These are phyloP conservation scores for Heliconius nattereri DNA, from an alignment of 1,140 invertebrate species.

Conservation along the genomic window DNA sequence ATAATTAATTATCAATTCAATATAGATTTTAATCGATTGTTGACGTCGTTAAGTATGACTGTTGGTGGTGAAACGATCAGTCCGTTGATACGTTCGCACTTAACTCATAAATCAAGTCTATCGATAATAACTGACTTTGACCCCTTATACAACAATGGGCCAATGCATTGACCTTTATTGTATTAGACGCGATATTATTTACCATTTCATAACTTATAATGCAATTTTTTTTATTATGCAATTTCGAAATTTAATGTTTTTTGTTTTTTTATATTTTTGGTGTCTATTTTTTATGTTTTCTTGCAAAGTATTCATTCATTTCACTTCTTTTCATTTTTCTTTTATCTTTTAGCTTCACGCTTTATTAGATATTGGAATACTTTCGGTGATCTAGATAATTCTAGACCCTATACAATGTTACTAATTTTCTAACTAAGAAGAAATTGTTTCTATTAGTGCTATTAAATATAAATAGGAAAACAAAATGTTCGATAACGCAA, in stretches of 20 bases:
- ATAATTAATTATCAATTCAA: background rate
- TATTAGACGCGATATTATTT: background rate
- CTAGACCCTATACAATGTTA: no score
- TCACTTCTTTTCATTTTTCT: background rate
- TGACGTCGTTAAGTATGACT: background rate
- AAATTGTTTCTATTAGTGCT: no score
- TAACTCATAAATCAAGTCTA: slow-evolving; percentile 9
- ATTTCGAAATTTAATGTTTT: background rate
- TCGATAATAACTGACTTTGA: slow-evolving; percentile 6
- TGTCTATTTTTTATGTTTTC: no score
- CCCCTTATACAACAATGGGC: slow-evolving; percentile 15
- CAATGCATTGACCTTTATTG: slow-evolving; percentile 18
- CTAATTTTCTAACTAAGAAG: no score
- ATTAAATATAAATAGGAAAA: no score
- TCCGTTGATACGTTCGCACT: slow-evolving; percentile 1
- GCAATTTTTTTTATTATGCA: slow-evolving; percentile 2
- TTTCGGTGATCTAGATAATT: no score
- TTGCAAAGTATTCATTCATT: background rate
- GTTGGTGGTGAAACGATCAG: slow-evolving; percentile 3
- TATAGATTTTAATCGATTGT: background rate
- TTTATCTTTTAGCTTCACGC: background rate
- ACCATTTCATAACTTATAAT: slow-evolving; percentile 1
- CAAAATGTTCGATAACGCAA: no score
- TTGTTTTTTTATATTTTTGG: no score
- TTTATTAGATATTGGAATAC: no score